Conservation (phyloP, 2,888 invertebrate genomes). For the Caenorhabditis zanzibari region DNA sequence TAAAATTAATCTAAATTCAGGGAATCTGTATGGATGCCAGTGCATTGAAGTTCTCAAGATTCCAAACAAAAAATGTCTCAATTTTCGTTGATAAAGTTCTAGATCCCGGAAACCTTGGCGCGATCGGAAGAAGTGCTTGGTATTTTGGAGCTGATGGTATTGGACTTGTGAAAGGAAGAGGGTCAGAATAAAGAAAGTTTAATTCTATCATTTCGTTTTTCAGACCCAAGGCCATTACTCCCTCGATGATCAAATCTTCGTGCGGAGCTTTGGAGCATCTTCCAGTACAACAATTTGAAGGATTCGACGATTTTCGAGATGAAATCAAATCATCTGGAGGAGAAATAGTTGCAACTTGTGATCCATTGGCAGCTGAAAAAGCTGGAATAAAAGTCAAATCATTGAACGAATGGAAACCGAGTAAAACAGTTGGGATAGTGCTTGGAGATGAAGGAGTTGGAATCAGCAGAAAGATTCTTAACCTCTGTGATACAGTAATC, state of each 20-base stretch:
- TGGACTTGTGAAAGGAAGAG: conserved; percentile 64
- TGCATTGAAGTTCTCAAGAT: conserved; percentile 44
- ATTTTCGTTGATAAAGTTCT: conserved; percentile 71
- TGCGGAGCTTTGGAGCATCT: conserved; percentile 73
- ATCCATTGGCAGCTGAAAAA: conserved; percentile 57
- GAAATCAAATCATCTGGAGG: conserved; percentile 33
- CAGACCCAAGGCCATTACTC: conserved; percentile 70
- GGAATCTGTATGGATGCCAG: conserved; percentile 70
- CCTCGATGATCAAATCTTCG: conserved; percentile 72
- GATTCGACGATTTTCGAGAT: conserved; percentile 55
- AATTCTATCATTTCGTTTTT: conserved; percentile 11
- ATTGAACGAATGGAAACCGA: conserved; percentile 43
- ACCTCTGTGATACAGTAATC: conserved; percentile 59
- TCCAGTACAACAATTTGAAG: conserved; percentile 53
- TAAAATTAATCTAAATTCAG: conserved; percentile 50
- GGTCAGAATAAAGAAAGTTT: conserved; percentile 58
- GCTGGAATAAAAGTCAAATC: conserved; percentile 30
- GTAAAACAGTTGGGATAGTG: conserved; percentile 43
- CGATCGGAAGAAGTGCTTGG: conserved; percentile 70
- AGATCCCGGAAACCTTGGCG: conserved; percentile 74
- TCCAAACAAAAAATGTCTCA: conserved; percentile 20
- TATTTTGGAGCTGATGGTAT: conserved; percentile 71
- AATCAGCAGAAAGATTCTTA: conserved; percentile 44
- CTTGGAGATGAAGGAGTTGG: conserved; percentile 66
- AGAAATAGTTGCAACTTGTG: conserved; percentile 62